Base-by-base conservation (phyloP, 2,888 invertebrate species). In the Zele albiditarsus region DNA sequence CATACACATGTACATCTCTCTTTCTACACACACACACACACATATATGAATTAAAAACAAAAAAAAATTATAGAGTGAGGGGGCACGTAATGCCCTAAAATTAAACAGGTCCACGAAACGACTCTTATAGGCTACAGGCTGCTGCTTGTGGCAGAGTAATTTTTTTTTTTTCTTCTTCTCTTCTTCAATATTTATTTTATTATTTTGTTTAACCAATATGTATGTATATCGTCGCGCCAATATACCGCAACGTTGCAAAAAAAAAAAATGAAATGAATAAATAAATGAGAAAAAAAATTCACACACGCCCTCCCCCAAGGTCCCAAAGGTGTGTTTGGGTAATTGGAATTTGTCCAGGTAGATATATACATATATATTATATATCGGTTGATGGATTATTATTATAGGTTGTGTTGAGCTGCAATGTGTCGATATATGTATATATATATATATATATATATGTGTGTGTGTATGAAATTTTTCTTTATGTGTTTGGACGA, bases 31-130 rank as follows among this genome's bases (percentile, higher is more conserved):
- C n/a, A 53, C 20, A 20, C 8, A 53, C 53, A 20, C 20, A 8
- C 6, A 20, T 53, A n/a, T 1, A 53, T 10, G 20, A 2, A 8
- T 5, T 4, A 20, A 20, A 10, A 20, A 53, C 4, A 53, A 53
- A 49, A n/a, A 10, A 3, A 57, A 46, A 42, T 38, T 58, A 28
- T 65, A 67, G 66, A 65, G 75, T 62, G 71, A 77, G n/a, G n/a
- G 71, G 78, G 80, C 70, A 80, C 83, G 83, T 83, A 84, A 83
- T 84, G 53, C 53, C 84, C 82, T 82, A 83, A 84, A 84, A 84
- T 84, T 84, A 83, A 84, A 84, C 84, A 81, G 83, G 77, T 80
- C 77, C 80, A 82, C 80, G 82, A 81, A 83, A 83, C 82, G 79
- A 63, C 33, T 63, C 63, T 63, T 33, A 63, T 74, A 78, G 81